Evolutionary conservation across 2,888 invertebrate species (phyloP), one percentile per base, ranked within the genome.

Genomic region (Ligdia adustata): DNA sequence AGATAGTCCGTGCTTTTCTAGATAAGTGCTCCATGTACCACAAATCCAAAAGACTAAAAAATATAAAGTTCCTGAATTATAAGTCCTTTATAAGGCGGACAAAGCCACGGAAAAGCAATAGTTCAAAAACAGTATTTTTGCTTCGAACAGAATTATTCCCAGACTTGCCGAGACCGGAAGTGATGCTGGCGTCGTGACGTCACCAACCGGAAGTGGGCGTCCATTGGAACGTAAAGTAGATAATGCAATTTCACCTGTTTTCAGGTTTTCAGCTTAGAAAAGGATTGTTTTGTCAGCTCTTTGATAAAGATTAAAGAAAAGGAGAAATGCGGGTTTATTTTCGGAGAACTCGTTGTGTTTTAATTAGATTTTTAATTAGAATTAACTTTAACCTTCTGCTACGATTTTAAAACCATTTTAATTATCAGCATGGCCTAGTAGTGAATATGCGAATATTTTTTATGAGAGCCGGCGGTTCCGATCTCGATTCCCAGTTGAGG

Each of bases 211-310:
- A 49, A 49, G 38, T 28, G 13, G 14, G 2, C 38, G 5, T 6
- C 43, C 49, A 29, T 9, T 42, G 39, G 12, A 39, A 29, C 49
- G 43, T 34, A 5, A 39, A 49, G 24, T 22, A 28, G 49, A 49
- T 49, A 38, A 28, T 26, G 28, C 28, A 33, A 28, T 40, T 46
- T 40, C 12, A 40, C 39, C 46, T 40, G 33, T 24, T 20, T 29
- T 16, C 22, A 3, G 13, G 20, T 6, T 22, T 22, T 22, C 2
- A 3, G 4, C 22, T n/a, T 22, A n/a, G 9, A 15, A 9, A 20
- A 18, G 12, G 26, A 20, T 41, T 27, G 18, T 13, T 28, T 27
- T 13, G 9, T 16, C 18, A 9, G 4, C 4, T n/a, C 22, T 22
- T 22, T 22, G 22, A 22, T 22, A 22, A 22, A 18, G n/a, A 38